Conservation (phyloP, 2,113 vertebrate genomes). For the Petromus typicus region DNA sequence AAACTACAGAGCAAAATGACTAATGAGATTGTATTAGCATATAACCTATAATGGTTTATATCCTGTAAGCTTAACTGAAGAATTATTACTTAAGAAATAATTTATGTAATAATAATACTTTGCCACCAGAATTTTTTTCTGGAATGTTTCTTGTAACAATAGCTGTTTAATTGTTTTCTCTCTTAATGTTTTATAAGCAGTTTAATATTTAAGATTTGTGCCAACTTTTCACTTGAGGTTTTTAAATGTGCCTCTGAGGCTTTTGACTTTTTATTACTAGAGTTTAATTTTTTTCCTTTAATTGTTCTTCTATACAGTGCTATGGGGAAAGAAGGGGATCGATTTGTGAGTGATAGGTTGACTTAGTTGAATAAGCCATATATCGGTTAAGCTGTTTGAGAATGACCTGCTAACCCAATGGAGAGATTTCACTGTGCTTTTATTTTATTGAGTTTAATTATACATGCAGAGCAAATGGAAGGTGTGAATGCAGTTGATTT, state of each 20-base stretch:
- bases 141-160: neutral
- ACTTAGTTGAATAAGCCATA: neutral
- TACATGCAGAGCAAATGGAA: constrained; percentile 58
- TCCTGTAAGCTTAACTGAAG: neutral
- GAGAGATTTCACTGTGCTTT: constrained; percentile 38
- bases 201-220: constrained; percentile 15
- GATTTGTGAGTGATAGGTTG: constrained; percentile 29
- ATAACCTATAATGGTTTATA: neutral
- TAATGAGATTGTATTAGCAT: constrained; percentile 7
- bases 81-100: constrained; percentile 16
- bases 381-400: constrained; percentile 27
- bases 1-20: neutral
- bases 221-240: constrained; percentile 21
- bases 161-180: neutral
- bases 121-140: constrained; percentile 9
- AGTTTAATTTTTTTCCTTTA: neutral
- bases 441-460: constrained; percentile 68
- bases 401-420: constrained; percentile 33
- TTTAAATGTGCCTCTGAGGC: neutral
- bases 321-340: neutral
- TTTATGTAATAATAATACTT: constrained; percentile 41
- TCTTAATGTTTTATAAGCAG: neutral
- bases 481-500: constrained; percentile 45
- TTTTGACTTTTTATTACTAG: neutral
- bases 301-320: neutral